These are phyloP conservation scores for Psettodes erumei DNA, from an alignment of 2,113 vertebrate species.

Conservation along the genomic window DNA sequence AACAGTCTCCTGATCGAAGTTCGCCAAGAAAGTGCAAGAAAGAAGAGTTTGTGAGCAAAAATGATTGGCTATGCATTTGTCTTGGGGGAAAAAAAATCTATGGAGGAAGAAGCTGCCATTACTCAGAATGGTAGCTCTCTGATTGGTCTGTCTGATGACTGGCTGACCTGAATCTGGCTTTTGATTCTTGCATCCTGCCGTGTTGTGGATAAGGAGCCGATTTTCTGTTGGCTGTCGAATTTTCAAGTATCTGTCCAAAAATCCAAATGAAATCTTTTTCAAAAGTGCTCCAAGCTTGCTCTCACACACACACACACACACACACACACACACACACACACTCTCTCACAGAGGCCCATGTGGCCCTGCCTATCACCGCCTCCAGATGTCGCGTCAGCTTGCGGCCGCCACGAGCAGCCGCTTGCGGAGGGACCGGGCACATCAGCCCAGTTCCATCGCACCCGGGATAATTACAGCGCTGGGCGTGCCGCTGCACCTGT, in stretches of 20 bases:
- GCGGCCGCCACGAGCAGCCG: constrained; percentile 31
- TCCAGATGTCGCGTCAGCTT: constrained; percentile 59
- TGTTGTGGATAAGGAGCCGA: neutral
- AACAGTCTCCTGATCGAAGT: neutral
- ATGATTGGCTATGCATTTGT: too few species aligned
- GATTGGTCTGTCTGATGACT: neutral
- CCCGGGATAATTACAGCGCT: constrained; percentile 30
- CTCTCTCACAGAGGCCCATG: constrained; percentile 14
- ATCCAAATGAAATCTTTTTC: neutral
- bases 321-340: constrained; percentile 3
- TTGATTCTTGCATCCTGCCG: neutral
- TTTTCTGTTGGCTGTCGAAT: neutral
- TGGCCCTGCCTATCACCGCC: constrained; percentile 14
- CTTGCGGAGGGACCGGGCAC: neutral
- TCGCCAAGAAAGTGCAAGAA: neutral
- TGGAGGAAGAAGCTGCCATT: neutral
- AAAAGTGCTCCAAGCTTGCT: too few species aligned
- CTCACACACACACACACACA: neutral
- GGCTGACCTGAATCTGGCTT: neutral
- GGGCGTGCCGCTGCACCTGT: constrained; percentile 27
- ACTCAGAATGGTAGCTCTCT: neutral
- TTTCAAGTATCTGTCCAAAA: neutral
- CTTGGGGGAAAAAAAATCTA: neutral
- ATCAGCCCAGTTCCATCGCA: neutral
- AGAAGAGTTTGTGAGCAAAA: too few species aligned